Evolutionary conservation across 2,797 vertebrate species (phyloP).

Genomic region (Lycodopsis pacificus): DNA sequence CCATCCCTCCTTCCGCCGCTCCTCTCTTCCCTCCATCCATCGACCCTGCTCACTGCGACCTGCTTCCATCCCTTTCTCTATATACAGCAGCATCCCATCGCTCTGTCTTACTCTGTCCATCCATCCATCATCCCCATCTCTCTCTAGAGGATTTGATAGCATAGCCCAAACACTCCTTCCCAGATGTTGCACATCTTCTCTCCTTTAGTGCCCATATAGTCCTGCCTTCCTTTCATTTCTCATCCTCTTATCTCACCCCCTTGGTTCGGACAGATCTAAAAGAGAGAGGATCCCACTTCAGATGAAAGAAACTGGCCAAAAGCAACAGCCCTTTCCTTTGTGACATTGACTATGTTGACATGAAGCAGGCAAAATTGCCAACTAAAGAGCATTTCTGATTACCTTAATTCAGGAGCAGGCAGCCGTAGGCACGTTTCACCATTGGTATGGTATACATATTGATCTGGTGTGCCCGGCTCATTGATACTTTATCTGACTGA

Average conservation of each 20-base stretch:
- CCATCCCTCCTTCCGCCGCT: background rate
- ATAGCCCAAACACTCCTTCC: background rate
- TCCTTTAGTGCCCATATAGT: background rate
- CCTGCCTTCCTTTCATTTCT: background rate
- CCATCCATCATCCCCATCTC: slow-evolving; percentile 20
- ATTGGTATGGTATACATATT: background rate
- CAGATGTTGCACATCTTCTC: background rate
- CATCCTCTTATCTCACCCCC: background rate
- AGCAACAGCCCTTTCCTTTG: background rate
- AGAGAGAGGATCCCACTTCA: background rate
- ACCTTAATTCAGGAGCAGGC: background rate
- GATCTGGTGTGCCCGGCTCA: background rate
- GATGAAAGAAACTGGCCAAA: background rate
- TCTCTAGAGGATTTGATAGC: background rate
- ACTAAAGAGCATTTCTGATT: background rate
- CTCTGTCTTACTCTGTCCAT: background rate
- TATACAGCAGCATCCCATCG: slow-evolving; percentile 13
- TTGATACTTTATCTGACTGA: background rate
- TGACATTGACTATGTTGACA: background rate
- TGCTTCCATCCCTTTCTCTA: slow-evolving; percentile 31
- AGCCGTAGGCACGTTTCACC: background rate
- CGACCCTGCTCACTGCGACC: slow-evolving; percentile 29
- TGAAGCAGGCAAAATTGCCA: background rate
- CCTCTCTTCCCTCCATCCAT: slow-evolving; percentile 7
- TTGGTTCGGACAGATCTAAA: background rate